Conservation (phyloP, 1,140 invertebrate species). For the Condylostylus longicornis region DNA sequence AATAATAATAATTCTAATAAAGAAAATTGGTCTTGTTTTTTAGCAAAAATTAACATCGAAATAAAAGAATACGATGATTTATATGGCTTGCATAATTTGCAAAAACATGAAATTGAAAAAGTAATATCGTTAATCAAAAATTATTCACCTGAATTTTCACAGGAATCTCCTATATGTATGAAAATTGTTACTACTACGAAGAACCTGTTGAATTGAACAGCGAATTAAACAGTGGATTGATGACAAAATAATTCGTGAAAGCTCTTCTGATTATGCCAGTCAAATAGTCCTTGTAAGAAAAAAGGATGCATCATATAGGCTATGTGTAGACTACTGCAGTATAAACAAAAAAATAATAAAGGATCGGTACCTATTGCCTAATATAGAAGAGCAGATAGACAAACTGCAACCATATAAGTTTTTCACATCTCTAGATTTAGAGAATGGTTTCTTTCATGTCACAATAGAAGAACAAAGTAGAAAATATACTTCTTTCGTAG, state of each 20-base stretch:
- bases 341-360: no score
- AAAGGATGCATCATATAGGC: slow-evolving; percentile 4
- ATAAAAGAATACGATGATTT: neutral
- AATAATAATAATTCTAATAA: no score
- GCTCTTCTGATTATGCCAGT: slow-evolving; percentile 28
- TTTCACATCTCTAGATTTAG: slow-evolving; percentile 31
- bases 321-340: no score
- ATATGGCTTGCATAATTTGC: neutral
- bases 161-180: slow-evolving; percentile 3
- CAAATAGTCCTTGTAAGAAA: slow-evolving; percentile 32
- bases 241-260: slow-evolving; percentile 16
- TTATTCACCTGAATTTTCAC: neutral
- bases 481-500: slow-evolving; percentile 26
- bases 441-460: slow-evolving; percentile 34
- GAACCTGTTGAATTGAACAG: slow-evolving; percentile 15
- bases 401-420: slow-evolving; percentile 17
- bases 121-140: slow-evolving; percentile 2
- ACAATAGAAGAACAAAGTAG: slow-evolving; percentile 19
- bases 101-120: neutral
- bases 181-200: slow-evolving; percentile 12
- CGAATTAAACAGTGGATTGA: slow-evolving; percentile 22
- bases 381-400: no score
- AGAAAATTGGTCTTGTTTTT: neutral
- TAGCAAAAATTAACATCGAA: neutral
- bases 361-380: no score